Base-by-base conservation (phyloP, 92 coral and sea anemone species). In the Epizoanthus scotinus region DNA sequence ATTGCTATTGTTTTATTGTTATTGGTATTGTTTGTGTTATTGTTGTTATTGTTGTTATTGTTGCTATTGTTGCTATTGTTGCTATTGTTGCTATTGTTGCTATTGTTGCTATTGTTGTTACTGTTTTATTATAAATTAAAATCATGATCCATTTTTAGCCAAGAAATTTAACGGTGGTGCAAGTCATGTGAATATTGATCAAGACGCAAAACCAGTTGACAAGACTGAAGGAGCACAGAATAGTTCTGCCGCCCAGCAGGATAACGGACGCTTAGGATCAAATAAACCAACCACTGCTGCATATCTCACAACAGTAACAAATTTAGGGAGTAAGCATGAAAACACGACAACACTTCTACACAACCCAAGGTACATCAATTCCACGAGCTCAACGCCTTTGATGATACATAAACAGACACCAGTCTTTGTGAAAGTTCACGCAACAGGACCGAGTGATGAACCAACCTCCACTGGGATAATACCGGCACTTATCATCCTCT, bases 401-500 rank as follows among this genome's bases (percentile, higher is more conserved):
- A 19, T 73, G 19, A 8, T 31, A 15, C 3, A 10, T 50, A 29
- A 52, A 0, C 14, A 8, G 24, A 78, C 60, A 9, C 83, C 72
- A 58, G 44, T 74, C 24, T 58, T 74, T 55, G 49, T 74, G 24
- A 61, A 42, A 6, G 71, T 71, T 25, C 19, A 86, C 22, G 67
- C 70, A 38, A 63, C 73, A 58, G 74, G 79, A 12, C 67, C 84
- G 62, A 83, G 71, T 0, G 34, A 60, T 29, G 77, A 58, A 18
- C 84, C 67, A 21, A 49, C 78, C 55, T 53, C 85, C 44, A 55
- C 84, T 21, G 97, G 94, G 7, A 78, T 92, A 36, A 84, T 92
- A 22, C 97, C 97, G 29, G 97, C 97, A 7, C 83, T 92, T 24
- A 84, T 92, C 28, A 85, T 92, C 42, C 86, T 92, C 29, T 92